Conservation (phyloP, 2,888 invertebrate genomes). For the Rhagonycha lutea region DNA sequence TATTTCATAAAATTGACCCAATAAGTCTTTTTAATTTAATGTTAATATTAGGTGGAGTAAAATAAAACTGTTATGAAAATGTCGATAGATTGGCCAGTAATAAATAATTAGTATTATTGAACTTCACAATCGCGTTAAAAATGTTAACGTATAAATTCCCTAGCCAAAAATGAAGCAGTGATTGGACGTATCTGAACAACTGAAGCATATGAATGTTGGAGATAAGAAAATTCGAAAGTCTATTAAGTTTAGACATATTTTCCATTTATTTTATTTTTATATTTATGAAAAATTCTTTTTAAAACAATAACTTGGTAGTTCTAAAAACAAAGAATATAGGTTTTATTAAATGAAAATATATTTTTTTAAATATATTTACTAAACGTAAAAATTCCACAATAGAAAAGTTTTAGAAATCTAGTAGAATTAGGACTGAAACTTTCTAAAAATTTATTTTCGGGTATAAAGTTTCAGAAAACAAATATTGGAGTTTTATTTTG, state of each 20-base stretch:
- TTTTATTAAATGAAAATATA: background rate
- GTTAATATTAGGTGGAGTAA: no score
- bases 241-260: background rate
- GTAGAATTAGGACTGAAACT: background rate
- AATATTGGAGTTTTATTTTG: background rate
- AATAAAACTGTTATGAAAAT: no score
- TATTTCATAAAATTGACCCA: background rate
- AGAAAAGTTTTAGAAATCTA: background rate
- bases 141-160: slow-evolving; percentile 6
- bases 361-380: no score
- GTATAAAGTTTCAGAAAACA: background rate
- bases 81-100: no score
- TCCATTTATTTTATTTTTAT: background rate
- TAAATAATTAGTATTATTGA: background rate
- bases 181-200: slow-evolving; percentile 5
- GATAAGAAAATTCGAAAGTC: slow-evolving; percentile 8
- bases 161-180: slow-evolving; percentile 3
- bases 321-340: no score
- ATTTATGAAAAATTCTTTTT: background rate
- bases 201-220: slow-evolving; percentile 1
- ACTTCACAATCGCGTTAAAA: background rate
- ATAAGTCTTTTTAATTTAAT: background rate
- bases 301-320: background rate
- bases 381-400: background rate
- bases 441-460: background rate